phyloP scores from a whole-genome alignment of 2,113 vertebrate species.

The Takifugu bimaculatus region DNA sequence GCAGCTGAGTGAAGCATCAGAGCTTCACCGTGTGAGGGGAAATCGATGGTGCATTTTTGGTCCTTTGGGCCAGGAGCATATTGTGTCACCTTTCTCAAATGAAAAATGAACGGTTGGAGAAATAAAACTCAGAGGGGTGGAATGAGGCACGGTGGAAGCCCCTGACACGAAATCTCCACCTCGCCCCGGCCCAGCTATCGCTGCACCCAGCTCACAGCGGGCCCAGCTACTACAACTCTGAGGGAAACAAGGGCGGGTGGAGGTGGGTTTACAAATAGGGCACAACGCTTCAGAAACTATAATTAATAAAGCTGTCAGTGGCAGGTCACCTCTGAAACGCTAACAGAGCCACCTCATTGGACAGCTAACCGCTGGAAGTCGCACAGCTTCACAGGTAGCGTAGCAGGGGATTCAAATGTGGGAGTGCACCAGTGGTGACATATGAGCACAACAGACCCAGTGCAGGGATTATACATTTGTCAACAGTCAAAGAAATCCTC shows the following conservation, averaged over 20 bases:
- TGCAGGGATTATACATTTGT: too few species aligned
- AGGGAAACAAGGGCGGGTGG: conserved; percentile 48
- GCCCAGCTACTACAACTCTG: not conserved
- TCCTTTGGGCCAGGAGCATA: conserved; percentile 55
- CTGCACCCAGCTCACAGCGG: conserved; percentile 36
- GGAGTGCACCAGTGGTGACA: too few species aligned
- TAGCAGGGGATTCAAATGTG: too few species aligned
- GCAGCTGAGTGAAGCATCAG: conserved; percentile 52
- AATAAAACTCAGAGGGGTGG: conserved; percentile 58
- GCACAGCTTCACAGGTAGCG: conserved; percentile 27
- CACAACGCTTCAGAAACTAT: conserved; percentile 50
- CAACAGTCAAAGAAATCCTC: too few species aligned
- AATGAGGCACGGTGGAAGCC: conserved; percentile 49
- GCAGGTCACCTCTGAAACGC: conserved; percentile 51
- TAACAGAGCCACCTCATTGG: conserved; percentile 31
- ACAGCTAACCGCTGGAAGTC: conserved; percentile 24
- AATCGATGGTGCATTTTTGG: conserved; percentile 60
- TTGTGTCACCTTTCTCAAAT: conserved; percentile 65
- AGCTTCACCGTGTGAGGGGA: conserved; percentile 51
- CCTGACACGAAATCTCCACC: conserved; percentile 55
- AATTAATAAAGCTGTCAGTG: conserved; percentile 67
- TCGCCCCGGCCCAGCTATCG: conserved; percentile 39
- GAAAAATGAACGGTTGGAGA: conserved; percentile 66
- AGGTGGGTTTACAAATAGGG: conserved; percentile 61
- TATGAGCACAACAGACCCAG: too few species aligned